A percentile compares a stretch with the other conserved stretches of the same genome.
Evolutionary conservation across 2,113 vertebrate genomes (phyloP).

Genomic region (Electrona antarctica): DNA sequence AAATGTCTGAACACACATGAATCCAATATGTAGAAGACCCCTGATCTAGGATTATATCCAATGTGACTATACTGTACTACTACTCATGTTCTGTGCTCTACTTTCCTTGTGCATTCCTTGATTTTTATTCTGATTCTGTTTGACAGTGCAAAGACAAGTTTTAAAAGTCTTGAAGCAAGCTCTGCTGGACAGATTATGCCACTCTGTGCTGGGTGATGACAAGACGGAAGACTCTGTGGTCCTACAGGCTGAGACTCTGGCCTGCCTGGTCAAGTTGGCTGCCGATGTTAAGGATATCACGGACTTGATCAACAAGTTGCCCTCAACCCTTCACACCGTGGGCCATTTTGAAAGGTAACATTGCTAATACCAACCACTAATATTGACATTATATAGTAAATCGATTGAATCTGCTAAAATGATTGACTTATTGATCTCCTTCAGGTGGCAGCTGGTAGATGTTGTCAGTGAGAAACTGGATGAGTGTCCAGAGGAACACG

Average conservation of each 20-base stretch:
- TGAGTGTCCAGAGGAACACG: constrained; percentile 63
- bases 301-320: constrained; percentile 74
- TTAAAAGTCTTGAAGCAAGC: constrained; percentile 74
- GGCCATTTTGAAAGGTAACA: constrained; percentile 79
- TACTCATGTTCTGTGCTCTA: neutral
- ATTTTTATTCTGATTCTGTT: constrained; percentile 6
- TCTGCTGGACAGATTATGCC: constrained; percentile 79
- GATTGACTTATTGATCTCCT: constrained; percentile 12
- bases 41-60: too few relatives aligned
- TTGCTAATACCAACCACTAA: neutral
- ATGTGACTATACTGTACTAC: too few relatives aligned
- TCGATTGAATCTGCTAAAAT: neutral
- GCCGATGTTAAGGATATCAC: constrained; percentile 62
- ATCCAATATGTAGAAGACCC: too few relatives aligned
- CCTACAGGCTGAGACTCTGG: constrained; percentile 72
- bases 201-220: constrained; percentile 56
- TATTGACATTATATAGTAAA: neutral
- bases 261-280: constrained; percentile 77
- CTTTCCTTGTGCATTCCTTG: neutral
- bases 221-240: neutral
- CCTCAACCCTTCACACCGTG: constrained; percentile 73
- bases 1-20: too few relatives aligned
- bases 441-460: constrained; percentile 89
- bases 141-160: constrained; percentile 79
- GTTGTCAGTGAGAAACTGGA: constrained; percentile 77